These are phyloP conservation scores for Drusus annulatus DNA, from an alignment of 1,140 invertebrate species.

Conservation along the genomic window DNA sequence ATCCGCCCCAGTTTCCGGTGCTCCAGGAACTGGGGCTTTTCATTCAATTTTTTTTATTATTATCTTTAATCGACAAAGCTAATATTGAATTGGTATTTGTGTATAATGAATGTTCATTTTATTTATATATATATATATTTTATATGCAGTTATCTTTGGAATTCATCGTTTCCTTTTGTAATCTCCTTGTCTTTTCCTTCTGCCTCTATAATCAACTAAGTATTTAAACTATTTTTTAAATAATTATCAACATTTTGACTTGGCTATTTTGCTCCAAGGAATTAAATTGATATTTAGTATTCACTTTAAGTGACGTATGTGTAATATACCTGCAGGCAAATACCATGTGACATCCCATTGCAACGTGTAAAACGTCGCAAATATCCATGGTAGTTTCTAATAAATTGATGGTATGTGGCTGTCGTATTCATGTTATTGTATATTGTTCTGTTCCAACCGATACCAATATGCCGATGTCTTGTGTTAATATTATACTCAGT, in stretches of 20 bases:
- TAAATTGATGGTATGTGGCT: constrained; percentile 20
- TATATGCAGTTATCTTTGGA: constrained; percentile 21
- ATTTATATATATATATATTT: constrained; percentile 44
- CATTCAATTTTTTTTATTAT: constrained; percentile 50
- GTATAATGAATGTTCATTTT: constrained; percentile 39
- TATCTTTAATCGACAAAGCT: constrained; percentile 21
- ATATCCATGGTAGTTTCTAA: constrained; percentile 28
- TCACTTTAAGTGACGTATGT: constrained; percentile 5
- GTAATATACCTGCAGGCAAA: constrained; percentile 8
- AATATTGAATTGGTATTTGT: constrained; percentile 35
- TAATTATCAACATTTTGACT: background rate
- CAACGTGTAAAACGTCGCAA: constrained; percentile 42
- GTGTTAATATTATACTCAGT: constrained; percentile 23
- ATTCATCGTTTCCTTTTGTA: constrained; percentile 25
- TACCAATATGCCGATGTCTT: constrained; percentile 7
- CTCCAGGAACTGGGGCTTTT: constrained; percentile 48
- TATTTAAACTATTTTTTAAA: constrained; percentile 26
- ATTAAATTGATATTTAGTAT: background rate
- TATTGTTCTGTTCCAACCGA: constrained; percentile 28
- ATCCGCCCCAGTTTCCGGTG: constrained; percentile 45
- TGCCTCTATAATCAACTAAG: constrained; percentile 20
- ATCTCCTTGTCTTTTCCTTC: constrained; percentile 38
- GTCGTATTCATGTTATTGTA: constrained; percentile 36
- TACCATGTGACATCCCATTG: constrained; percentile 40
- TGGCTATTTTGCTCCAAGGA: background rate